Evolutionary conservation across 2,888 invertebrate genomes (phyloP).

Genomic region (Limenitis camilla): DNA sequence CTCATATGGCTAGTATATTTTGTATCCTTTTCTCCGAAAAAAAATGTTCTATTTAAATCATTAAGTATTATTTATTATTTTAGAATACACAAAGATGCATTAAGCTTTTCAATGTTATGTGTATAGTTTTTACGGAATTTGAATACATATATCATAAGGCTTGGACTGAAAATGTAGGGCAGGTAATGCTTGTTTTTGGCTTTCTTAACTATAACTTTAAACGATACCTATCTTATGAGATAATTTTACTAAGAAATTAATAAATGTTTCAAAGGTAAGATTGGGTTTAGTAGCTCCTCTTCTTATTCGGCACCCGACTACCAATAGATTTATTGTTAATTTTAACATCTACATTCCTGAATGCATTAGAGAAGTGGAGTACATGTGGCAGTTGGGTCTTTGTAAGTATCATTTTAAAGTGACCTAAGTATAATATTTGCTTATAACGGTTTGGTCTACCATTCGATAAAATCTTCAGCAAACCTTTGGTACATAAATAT

Average conservation of each 20-base stretch:
- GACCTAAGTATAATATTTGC: no score
- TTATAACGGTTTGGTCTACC: no score
- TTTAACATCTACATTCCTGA: constrained; percentile 82
- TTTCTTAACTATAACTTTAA: no score
- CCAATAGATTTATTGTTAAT: constrained; percentile 79
- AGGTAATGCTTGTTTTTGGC: constrained; percentile 70
- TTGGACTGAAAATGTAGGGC: constrained; percentile 84
- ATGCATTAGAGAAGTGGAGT: constrained; percentile 86
- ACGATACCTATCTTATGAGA: no score
- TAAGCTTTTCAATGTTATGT: constrained; percentile 85
- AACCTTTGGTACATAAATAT: background rate
- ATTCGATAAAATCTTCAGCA: no score
- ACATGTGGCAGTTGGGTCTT: constrained; percentile 84
- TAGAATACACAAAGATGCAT: constrained; percentile 82
- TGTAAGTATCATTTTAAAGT: constrained; percentile 48
- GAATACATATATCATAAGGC: constrained; percentile 88
- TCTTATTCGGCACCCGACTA: constrained; percentile 78
- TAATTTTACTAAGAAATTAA: background rate
- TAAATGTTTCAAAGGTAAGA: constrained; percentile 63
- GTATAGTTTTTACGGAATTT: constrained; percentile 86
- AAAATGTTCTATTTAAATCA: no score
- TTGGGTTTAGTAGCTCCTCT: constrained; percentile 81
- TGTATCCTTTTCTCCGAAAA: background rate
- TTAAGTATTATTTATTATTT: constrained; percentile 2
- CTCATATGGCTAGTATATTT: constrained; percentile 44